Evolutionary conservation across 2,113 vertebrate genomes (phyloP).

Genomic region (Rhinoderma darwinii): DNA sequence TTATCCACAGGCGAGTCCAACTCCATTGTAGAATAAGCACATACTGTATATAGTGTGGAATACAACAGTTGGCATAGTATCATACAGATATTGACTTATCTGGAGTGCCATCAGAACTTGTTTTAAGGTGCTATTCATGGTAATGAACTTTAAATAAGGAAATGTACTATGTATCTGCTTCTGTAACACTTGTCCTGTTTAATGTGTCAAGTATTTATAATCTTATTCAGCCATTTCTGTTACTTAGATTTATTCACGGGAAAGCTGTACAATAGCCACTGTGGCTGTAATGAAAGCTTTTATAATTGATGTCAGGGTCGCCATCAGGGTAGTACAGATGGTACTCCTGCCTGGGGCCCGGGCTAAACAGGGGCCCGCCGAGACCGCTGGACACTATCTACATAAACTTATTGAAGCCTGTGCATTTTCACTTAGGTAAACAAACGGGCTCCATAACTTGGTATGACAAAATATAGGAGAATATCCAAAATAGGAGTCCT

Average conservation of each 20-base stretch:
- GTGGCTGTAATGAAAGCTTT: not conserved
- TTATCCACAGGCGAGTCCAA: constrained; percentile 11
- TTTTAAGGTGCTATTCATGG: not conserved
- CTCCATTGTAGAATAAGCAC: constrained; percentile 43
- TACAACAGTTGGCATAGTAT: constrained; percentile 15
- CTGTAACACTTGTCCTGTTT: not conserved
- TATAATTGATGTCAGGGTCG: not conserved
- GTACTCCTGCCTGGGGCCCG: no score
- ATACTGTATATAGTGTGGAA: not conserved
- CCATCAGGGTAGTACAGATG: no score
- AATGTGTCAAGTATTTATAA: not conserved
- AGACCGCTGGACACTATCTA: no score
- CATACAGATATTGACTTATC: constrained; percentile 26
- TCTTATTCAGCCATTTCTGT: not conserved
- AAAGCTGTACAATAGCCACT: not conserved
- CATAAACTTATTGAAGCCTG: no score
- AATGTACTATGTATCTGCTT: not conserved
- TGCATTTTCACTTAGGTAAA: no score
- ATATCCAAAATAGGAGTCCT: no score
- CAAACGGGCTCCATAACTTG: no score
- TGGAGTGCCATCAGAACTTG: constrained; percentile 4
- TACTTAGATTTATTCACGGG: not conserved
- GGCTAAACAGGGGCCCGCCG: no score
- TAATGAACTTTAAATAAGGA: not conserved
- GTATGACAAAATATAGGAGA: no score